Percentiles rank a stretch among this genome's conserved stretches.
phyloP scores from a whole-genome alignment of 2,888 invertebrate species.

The Brachyptera putata region DNA sequence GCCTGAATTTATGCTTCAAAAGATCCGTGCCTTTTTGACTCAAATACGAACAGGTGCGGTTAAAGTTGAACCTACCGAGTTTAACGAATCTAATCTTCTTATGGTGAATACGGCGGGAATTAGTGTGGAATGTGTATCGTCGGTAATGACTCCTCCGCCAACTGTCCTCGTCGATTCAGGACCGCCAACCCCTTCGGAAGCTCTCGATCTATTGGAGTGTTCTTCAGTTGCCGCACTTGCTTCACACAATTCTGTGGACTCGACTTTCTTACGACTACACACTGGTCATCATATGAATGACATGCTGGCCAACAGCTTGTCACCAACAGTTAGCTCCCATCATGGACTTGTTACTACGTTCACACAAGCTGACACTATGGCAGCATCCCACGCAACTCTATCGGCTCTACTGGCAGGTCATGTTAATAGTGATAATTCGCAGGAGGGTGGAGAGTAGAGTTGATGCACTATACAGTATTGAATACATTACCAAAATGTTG shows the following conservation, averaged over 20 bases:
- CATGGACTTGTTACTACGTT: conserved; percentile 19
- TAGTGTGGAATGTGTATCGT: conserved; percentile 35
- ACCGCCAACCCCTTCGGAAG: conserved; percentile 45
- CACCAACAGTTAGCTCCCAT: conserved; percentile 9
- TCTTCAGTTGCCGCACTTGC: conserved; percentile 25
- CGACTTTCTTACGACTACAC: background rate
- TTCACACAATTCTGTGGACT: conserved; percentile 24
- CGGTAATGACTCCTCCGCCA: conserved; percentile 39
- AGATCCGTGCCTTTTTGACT: conserved; percentile 64
- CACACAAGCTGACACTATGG: conserved; percentile 14
- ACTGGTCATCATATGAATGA: background rate
- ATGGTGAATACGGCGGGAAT: conserved; percentile 31
- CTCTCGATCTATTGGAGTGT: conserved; percentile 42
- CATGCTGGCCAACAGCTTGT: background rate
- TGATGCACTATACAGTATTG: too few species aligned
- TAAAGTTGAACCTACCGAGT: conserved; percentile 24
- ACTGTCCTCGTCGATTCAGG: conserved; percentile 39
- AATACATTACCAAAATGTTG: background rate
- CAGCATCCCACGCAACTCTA: conserved; percentile 37
- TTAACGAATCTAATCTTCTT: conserved; percentile 18
- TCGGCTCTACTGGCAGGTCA: conserved; percentile 43
- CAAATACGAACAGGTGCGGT: conserved; percentile 42
- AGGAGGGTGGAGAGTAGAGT: conserved; percentile 35
- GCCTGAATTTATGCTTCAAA: conserved; percentile 68
- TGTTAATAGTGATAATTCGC: conserved; percentile 43